Percentiles rank a stretch among this genome's conserved stretches.
Conservation (phyloP, 2,113 vertebrate genomes). For the Formicarius rufipectus region DNA sequence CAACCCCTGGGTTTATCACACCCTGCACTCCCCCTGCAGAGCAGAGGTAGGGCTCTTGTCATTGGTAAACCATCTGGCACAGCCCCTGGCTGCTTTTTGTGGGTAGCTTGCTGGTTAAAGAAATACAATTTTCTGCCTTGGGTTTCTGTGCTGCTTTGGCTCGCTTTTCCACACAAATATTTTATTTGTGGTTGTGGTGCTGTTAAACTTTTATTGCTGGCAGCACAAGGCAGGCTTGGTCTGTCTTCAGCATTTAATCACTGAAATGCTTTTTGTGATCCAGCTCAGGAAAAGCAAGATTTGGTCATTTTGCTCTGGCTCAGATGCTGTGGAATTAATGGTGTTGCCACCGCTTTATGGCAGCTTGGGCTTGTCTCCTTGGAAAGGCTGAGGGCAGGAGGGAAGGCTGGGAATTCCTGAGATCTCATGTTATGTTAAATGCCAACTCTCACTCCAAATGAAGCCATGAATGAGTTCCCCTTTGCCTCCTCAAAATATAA, state of each 20-base stretch:
- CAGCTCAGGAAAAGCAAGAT: neutral
- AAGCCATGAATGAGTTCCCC: neutral
- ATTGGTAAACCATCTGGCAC: neutral
- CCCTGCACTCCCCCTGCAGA: accelerated
- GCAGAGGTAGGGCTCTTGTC: neutral
- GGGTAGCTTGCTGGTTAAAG: neutral
- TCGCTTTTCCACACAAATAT: neutral
- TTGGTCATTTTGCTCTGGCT: neutral
- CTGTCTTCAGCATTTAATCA: neutral
- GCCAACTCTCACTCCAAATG: neutral
- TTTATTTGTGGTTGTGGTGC: neutral
- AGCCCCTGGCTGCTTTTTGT: neutral
- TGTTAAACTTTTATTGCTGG: neutral
- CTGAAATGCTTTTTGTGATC: neutral
- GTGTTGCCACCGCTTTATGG: neutral
- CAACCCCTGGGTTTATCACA: accelerated
- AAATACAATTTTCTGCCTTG: neutral
- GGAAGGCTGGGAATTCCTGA: neutral
- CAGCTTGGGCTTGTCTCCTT: neutral
- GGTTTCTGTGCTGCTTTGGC: neutral
- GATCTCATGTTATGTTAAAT: neutral
- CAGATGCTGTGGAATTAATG: neutral
- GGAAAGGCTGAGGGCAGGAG: neutral
- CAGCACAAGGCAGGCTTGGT: neutral
- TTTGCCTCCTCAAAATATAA: neutral